A percentile compares a stretch with the other conserved stretches of the same genome.
Evolutionary conservation across 2,797 vertebrate genomes (phyloP).

Genomic region (Tokudaia tokunoshimensis): DNA sequence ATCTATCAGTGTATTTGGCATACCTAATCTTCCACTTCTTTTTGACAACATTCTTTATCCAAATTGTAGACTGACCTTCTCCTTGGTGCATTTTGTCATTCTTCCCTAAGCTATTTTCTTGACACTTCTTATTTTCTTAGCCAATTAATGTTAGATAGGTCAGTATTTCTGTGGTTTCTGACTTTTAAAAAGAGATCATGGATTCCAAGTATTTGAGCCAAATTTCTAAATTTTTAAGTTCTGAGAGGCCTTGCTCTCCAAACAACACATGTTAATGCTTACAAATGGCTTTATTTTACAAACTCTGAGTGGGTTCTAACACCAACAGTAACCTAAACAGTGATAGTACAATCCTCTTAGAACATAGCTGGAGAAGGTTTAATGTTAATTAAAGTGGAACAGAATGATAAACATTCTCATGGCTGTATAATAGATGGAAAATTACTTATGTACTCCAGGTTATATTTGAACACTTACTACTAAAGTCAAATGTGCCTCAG

Average conservation of each 20-base stretch:
- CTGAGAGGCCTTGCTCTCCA: neutral
- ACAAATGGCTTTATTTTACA: neutral
- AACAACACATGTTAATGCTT: neutral
- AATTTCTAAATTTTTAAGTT: neutral
- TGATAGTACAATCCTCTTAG: neutral
- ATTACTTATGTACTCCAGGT: neutral
- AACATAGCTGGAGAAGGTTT: neutral
- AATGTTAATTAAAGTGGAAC: neutral
- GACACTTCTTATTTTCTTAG: neutral
- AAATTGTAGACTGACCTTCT: neutral
- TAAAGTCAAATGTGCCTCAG: neutral
- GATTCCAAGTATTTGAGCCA: conserved; percentile 14
- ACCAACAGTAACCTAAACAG: neutral
- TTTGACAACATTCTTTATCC: neutral
- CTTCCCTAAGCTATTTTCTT: conserved; percentile 22
- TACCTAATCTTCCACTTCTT: neutral
- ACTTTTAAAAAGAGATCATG: neutral
- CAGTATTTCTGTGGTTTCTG: neutral
- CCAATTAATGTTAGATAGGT: conserved; percentile 6
- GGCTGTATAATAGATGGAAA: neutral
- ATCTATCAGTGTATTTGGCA: neutral
- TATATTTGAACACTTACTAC: neutral
- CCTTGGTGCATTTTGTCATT: neutral
- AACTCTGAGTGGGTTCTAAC: neutral
- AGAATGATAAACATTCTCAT: neutral